Percentiles rank a stretch among this genome's conserved stretches.
These are phyloP conservation scores for Seira sanloemensis DNA, from an alignment of 2,888 invertebrate species.

Conservation along the genomic window DNA sequence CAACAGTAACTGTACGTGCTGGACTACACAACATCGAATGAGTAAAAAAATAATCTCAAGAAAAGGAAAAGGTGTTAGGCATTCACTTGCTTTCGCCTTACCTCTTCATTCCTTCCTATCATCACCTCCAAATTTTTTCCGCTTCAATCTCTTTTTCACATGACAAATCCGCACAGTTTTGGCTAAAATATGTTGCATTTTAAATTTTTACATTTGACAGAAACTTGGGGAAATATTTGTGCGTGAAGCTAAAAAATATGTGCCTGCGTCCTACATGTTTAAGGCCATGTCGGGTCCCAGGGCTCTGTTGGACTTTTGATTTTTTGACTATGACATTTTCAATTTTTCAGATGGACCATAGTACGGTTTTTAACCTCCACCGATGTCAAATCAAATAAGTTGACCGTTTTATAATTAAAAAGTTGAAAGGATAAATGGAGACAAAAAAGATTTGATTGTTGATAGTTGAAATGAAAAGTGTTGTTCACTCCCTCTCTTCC, in stretches of 20 bases:
- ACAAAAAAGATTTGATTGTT: conserved; percentile 7
- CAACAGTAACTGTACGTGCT: background rate
- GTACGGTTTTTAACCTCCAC: too few relatives aligned
- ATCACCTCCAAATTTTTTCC: background rate
- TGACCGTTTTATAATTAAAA: conserved; percentile 52
- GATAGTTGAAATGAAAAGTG: background rate
- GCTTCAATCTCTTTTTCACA: background rate
- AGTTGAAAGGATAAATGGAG: background rate
- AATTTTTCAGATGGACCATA: too few relatives aligned
- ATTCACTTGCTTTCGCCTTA: background rate
- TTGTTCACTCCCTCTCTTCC: background rate
- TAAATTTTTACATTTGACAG: conserved; percentile 25
- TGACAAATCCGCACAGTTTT: background rate
- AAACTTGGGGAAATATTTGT: conserved; percentile 36
- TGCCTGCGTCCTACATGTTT: too few relatives aligned
- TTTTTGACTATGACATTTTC: background rate
- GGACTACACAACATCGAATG: background rate
- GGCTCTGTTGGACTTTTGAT: too few relatives aligned
- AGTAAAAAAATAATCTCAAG: background rate
- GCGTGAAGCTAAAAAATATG: background rate
- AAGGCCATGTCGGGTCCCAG: too few relatives aligned
- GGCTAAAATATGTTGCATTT: too few relatives aligned
- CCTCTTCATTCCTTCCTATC: background rate
- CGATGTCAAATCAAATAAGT: too few relatives aligned
- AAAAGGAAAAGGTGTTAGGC: background rate